Percentiles rank a stretch among this genome's conserved stretches.
phyloP scores from a whole-genome alignment of 2,888 invertebrate genomes.

The Synanthedon formicaeformis region DNA sequence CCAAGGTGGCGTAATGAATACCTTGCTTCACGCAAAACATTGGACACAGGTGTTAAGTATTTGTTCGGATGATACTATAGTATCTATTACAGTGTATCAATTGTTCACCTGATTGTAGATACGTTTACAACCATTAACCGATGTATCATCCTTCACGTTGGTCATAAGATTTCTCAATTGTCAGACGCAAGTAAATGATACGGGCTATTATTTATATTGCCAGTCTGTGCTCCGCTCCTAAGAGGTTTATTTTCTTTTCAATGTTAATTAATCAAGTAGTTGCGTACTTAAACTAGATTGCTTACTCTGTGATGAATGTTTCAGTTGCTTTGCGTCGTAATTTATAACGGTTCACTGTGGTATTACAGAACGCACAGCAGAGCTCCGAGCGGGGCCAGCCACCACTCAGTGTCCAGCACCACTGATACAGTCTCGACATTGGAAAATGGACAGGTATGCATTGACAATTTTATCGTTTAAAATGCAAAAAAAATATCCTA shows the following conservation, averaged over 20 bases:
- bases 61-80: too few species aligned
- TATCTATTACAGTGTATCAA: too few species aligned
- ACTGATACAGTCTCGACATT: slow-evolving; percentile 58
- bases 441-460: slow-evolving; percentile 64
- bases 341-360: background rate
- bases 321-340: too few species aligned
- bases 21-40: too few species aligned
- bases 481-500: background rate
- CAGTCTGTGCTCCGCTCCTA: background rate
- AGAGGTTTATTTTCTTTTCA: background rate
- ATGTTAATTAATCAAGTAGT: too few species aligned
- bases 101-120: background rate
- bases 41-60: too few species aligned
- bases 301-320: too few species aligned
- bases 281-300: too few species aligned
- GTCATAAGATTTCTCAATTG: background rate
- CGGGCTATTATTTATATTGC: background rate
- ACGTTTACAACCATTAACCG: background rate
- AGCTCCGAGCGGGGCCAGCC: slow-evolving; percentile 63
- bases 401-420: slow-evolving; percentile 60
- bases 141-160: background rate
- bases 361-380: slow-evolving; percentile 56
- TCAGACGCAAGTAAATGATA: background rate
- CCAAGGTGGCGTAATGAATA: too few species aligned
- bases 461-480: background rate